phyloP scores from a whole-genome alignment of 2,888 invertebrate genomes.

The Neoitamus cyanurus region DNA sequence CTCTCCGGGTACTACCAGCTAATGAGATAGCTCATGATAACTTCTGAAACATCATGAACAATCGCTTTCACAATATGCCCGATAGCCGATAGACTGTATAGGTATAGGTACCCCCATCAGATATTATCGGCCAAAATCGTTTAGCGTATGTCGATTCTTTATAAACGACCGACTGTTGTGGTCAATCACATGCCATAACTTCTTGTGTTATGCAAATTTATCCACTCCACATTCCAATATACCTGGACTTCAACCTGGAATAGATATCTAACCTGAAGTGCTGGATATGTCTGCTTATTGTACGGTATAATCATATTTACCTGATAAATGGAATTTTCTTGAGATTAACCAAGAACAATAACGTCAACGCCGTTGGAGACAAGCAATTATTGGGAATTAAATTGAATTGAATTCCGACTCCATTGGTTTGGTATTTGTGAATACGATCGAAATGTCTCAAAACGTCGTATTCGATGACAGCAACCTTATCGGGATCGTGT shows the following conservation, averaged over 20 bases:
- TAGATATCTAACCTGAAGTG: constrained; percentile 92
- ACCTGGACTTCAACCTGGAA: constrained; percentile 98
- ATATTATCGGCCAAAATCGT: constrained; percentile 93
- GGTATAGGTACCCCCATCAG: constrained; percentile 99
- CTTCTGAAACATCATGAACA: constrained; percentile 91
- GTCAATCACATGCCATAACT: constrained; percentile 99
- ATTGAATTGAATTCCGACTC: too few species aligned
- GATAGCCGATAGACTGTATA: constrained; percentile 93
- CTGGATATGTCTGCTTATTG: constrained; percentile 88
- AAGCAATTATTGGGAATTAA: too few species aligned
- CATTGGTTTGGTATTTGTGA: too few species aligned
- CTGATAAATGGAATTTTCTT: constrained; percentile 96
- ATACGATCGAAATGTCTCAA: too few species aligned
- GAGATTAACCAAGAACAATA: constrained; percentile 95
- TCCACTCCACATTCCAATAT: constrained; percentile 99
- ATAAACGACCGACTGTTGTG: constrained; percentile 98
- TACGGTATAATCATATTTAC: constrained; percentile 93
- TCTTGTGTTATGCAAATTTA: constrained; percentile 99
- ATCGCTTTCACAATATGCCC: constrained; percentile 97
- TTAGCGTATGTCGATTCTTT: constrained; percentile 93
- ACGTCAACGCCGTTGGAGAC: constrained; percentile 95
- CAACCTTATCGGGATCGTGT: too few species aligned
- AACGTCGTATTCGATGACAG: too few species aligned
- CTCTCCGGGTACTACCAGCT: constrained; percentile 98
- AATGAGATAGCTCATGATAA: constrained; percentile 99